Evolutionary conservation across 1,140 invertebrate genomes (phyloP).

Genomic region (Coenobita brevimanus): DNA sequence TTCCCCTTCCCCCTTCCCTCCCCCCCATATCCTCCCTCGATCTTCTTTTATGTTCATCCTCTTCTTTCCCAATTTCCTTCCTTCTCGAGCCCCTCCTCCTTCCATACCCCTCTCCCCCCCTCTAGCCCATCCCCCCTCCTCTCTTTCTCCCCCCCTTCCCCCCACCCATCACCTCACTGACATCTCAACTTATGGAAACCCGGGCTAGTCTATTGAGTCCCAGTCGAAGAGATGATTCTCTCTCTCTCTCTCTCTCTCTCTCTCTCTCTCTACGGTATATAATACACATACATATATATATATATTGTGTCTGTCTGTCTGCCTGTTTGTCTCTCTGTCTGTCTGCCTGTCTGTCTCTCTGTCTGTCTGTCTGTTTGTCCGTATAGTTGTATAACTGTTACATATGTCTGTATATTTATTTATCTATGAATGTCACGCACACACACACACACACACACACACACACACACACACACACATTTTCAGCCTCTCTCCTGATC

Average conservation of each 20-base stretch:
- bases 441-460: not conserved
- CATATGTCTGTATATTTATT: too few relatives aligned
- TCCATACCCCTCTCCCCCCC: not conserved
- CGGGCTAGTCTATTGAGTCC: slow-evolving; percentile 32
- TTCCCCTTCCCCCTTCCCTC: not conserved
- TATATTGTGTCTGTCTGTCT: too few relatives aligned
- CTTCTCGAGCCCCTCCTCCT: not conserved
- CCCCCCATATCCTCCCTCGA: not conserved
- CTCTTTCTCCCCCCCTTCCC: not conserved
- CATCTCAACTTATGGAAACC: slow-evolving; percentile 55
- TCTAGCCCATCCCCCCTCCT: not conserved
- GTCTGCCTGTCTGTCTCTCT: too few relatives aligned
- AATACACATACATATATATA: too few relatives aligned
- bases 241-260: slow-evolving; percentile 5
- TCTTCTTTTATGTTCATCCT: not conserved
- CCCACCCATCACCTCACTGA: slow-evolving; percentile 10
- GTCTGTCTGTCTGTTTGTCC: too few relatives aligned
- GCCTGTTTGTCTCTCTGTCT: too few relatives aligned
- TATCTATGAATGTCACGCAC: too few relatives aligned
- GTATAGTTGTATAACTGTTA: too few relatives aligned
- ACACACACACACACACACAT: too few relatives aligned
- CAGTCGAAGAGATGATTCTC: slow-evolving; percentile 48
- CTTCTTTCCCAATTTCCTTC: not conserved
- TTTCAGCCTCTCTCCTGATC: not conserved
- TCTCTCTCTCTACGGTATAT: too few relatives aligned